These are phyloP conservation scores for Heliornis fulica DNA, from an alignment of 2,113 vertebrate species.

Conservation along the genomic window DNA sequence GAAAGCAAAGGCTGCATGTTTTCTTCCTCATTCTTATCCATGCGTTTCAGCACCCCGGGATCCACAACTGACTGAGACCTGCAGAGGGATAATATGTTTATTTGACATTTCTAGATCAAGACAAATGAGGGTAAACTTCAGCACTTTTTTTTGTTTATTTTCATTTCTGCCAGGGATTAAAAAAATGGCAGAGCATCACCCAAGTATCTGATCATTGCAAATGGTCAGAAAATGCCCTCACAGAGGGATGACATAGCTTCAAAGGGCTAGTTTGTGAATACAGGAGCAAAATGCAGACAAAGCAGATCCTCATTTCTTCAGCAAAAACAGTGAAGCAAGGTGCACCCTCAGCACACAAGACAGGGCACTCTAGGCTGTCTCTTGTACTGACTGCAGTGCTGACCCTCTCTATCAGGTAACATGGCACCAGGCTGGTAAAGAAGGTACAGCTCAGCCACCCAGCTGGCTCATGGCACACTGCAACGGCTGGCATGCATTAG, in stretches of 20 bases:
- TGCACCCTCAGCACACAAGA: neutral
- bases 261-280: neutral
- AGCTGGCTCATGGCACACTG: neutral
- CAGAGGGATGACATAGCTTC: neutral
- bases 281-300: neutral
- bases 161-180: neutral
- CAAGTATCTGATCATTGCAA: neutral
- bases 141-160: neutral
- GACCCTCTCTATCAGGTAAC: neutral
- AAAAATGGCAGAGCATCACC: neutral
- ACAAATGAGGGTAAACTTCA: neutral
- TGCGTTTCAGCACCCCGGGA: conserved; percentile 90
- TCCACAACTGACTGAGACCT: conserved; percentile 98
- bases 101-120: conserved; percentile 17
- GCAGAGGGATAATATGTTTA: conserved; percentile 42
- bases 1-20: conserved; percentile 98
- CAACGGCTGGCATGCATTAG: neutral
- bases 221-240: neutral
- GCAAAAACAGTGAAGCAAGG: neutral
- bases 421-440: neutral
- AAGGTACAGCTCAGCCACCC: neutral
- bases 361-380: neutral
- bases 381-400: neutral
- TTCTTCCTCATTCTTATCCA: conserved; percentile 93
- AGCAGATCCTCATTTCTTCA: neutral